These are phyloP conservation scores for Stratiomys singularior DNA, from an alignment of 2,888 invertebrate species.

Conservation along the genomic window DNA sequence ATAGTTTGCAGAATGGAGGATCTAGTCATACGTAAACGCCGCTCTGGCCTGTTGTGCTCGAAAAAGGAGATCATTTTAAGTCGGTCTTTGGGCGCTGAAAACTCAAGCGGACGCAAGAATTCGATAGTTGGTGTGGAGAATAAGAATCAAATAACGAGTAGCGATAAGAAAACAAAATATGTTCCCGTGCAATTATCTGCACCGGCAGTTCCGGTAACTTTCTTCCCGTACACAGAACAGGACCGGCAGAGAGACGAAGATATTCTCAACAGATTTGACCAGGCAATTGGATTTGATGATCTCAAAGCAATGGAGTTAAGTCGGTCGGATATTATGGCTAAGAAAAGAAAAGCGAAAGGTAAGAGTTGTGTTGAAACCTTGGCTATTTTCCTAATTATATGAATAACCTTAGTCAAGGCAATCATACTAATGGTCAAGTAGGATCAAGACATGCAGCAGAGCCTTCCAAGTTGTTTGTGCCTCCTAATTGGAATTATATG, in stretches of 20 bases:
- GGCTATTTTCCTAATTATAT: too few species aligned
- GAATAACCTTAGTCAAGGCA: too few species aligned
- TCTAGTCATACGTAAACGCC: background rate
- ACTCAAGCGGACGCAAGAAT: background rate
- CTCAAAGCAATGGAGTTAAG: background rate
- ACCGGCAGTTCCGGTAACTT: background rate
- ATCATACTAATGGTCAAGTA: too few species aligned
- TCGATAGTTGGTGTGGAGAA: background rate
- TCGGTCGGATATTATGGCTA: background rate
- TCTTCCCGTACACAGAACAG: slow-evolving; percentile 5
- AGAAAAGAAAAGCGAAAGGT: slow-evolving; percentile 18
- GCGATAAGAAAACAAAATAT: background rate
- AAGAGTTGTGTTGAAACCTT: background rate
- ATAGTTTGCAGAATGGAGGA: background rate
- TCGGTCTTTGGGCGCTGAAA: slow-evolving; percentile 20
- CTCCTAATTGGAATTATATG: too few species aligned
- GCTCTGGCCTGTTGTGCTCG: background rate
- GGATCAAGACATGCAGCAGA: too few species aligned
- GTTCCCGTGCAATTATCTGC: background rate
- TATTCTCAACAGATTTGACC: slow-evolving; percentile 25
- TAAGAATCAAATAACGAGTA: background rate
- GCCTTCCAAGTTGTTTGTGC: too few species aligned
- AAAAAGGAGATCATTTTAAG: slow-evolving; percentile 30
- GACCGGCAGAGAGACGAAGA: slow-evolving; percentile 26
- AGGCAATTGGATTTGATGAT: slow-evolving; percentile 13